phyloP scores from a whole-genome alignment of 2,113 vertebrate species.

The Carlito syrichta region DNA sequence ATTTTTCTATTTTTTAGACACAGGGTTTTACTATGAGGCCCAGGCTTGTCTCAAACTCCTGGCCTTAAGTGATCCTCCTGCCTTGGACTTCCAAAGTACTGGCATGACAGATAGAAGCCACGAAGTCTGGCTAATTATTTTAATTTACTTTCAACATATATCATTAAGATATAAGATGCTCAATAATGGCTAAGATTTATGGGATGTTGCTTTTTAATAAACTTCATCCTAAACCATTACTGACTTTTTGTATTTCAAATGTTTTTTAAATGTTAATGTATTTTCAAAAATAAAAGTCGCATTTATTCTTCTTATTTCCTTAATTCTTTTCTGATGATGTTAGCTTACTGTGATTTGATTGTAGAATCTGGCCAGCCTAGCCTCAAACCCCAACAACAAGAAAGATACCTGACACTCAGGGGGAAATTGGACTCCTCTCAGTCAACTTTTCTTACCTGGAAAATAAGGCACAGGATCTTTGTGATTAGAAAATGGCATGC shows the following conservation, averaged over 20 bases:
- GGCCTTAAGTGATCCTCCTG: too few species aligned
- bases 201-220: not conserved
- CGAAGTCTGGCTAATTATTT: too few species aligned
- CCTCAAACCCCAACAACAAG: not conserved
- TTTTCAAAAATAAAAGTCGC: not conserved
- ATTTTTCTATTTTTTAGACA: too few species aligned
- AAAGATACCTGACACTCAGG: not conserved
- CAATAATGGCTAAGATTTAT: not conserved
- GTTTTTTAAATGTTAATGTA: not conserved
- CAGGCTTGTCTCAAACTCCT: too few species aligned
- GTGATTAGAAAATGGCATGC: not conserved
- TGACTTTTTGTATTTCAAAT: not conserved
- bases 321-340: not conserved
- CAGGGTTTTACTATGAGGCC: too few species aligned
- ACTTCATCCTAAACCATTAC: not conserved
- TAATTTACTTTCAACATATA: not conserved
- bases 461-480: not conserved
- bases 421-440: not conserved
- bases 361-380: not conserved
- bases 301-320: not conserved
- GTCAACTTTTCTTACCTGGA: not conserved
- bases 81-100: too few species aligned
- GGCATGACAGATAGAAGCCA: too few species aligned
- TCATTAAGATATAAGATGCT: not conserved
- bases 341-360: not conserved